Conservation (phyloP, 1,140 invertebrate species). For the Lycorma delicatula region DNA sequence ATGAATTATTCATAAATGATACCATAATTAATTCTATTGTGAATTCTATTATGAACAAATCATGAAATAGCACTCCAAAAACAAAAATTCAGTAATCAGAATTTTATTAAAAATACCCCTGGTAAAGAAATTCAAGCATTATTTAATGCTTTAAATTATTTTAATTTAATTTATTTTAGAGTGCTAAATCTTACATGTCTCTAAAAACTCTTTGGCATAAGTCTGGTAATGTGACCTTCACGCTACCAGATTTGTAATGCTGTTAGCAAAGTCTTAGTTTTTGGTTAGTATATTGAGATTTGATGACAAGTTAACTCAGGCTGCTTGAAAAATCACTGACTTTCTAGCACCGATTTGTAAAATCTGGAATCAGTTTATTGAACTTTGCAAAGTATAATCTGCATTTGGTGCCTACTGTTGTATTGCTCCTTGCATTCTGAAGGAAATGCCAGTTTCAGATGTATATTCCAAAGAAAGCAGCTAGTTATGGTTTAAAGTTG, state of each 20-base stretch:
- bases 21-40: background rate
- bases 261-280: conserved; percentile 22
- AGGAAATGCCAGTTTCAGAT: conserved; percentile 36
- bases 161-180: too few relatives aligned
- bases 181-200: too few relatives aligned
- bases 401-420: background rate
- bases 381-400: conserved; percentile 9
- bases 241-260: conserved; percentile 22
- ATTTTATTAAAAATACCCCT: too few relatives aligned
- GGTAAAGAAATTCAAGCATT: too few relatives aligned
- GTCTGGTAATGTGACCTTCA: too few relatives aligned
- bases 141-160: too few relatives aligned
- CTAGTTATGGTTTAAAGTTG: conserved; percentile 41
- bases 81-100: background rate
- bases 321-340: conserved; percentile 16
- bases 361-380: conserved; percentile 19
- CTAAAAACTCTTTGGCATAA: too few relatives aligned
- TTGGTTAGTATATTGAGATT: conserved; percentile 19
- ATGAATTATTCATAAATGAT: background rate
- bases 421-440: conserved; percentile 11
- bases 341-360: conserved; percentile 23
- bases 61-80: background rate
- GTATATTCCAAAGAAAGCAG: conserved; percentile 42
- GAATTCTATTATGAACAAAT: background rate
- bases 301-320: conserved; percentile 23